Evolutionary conservation across 2,888 invertebrate species (phyloP).

Genomic region (Polymixis flavicincta): DNA sequence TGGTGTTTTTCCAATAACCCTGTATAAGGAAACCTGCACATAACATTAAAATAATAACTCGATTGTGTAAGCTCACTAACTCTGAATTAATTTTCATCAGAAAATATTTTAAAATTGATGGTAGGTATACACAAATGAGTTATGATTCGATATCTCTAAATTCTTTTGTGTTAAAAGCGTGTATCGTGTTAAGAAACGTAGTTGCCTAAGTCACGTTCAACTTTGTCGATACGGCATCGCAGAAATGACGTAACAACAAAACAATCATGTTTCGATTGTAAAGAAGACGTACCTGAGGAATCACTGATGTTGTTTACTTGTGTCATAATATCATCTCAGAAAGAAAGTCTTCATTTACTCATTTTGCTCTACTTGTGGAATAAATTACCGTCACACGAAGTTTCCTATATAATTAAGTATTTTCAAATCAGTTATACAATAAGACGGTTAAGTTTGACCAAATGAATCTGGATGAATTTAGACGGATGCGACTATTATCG

Average conservation of each 20-base stretch:
- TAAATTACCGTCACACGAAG: neutral
- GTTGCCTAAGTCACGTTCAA: conserved; percentile 86
- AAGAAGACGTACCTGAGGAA: conserved; percentile 51
- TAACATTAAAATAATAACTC: conserved; percentile 23
- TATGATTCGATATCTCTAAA: conserved; percentile 80
- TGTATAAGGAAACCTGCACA: neutral
- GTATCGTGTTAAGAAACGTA: conserved; percentile 82
- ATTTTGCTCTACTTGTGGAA: neutral
- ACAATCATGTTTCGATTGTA: conserved; percentile 70
- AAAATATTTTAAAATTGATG: conserved; percentile 82
- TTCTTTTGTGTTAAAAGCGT: conserved; percentile 81
- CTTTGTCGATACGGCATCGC: conserved; percentile 82
- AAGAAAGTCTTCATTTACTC: neutral
- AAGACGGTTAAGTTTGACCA: neutral
- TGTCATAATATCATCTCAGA: neutral
- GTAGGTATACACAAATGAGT: conserved; percentile 83
- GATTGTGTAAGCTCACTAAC: conserved; percentile 46
- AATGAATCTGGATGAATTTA: neutral
- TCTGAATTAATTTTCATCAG: conserved; percentile 76
- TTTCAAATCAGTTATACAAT: neutral
- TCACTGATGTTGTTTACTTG: conserved; percentile 26
- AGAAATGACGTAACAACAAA: conserved; percentile 79
- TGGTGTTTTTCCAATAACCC: too few species aligned
- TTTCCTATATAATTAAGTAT: neutral
- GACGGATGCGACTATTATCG: neutral